Conservation (phyloP, 2,113 vertebrate species). For the Ciconia maguari region DNA sequence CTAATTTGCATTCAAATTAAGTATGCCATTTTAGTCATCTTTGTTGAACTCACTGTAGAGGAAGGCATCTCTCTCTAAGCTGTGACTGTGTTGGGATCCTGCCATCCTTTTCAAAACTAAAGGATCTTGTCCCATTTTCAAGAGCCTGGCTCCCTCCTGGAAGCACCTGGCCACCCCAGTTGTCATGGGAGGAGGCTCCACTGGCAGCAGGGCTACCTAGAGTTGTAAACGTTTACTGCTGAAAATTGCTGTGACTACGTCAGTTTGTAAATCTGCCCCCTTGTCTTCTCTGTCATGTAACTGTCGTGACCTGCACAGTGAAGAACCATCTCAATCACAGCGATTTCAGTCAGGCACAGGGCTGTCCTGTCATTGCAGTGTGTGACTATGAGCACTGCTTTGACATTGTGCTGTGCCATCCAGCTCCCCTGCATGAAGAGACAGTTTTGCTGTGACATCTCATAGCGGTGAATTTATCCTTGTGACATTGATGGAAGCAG, state of each 20-base stretch:
- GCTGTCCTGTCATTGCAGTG: not conserved
- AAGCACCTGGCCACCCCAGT: too few species aligned
- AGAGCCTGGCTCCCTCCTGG: not conserved
- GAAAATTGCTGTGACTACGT: not conserved
- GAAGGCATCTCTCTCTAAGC: not conserved
- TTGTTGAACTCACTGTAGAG: not conserved
- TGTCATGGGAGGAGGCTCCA: not conserved
- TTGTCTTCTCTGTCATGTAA: not conserved
- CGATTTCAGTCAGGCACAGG: rapidly evolving
- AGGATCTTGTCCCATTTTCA: not conserved
- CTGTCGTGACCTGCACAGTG: not conserved
- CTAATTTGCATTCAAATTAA: not conserved
- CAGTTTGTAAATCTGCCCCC: not conserved
- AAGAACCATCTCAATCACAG: not conserved
- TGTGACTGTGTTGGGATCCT: not conserved
- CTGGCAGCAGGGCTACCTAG: not conserved
- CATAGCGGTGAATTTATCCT: not conserved
- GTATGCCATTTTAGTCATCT: not conserved
- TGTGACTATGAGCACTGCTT: rapidly evolving
- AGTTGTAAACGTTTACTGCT: not conserved
- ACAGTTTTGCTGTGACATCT: not conserved
- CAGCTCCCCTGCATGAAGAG: not conserved
- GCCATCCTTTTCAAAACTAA: not conserved
- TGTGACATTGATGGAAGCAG: not conserved
- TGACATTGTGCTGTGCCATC: not conserved